These are phyloP conservation scores for Drosophila longiperda DNA, from an alignment of 2,888 invertebrate species.

Conservation along the genomic window DNA sequence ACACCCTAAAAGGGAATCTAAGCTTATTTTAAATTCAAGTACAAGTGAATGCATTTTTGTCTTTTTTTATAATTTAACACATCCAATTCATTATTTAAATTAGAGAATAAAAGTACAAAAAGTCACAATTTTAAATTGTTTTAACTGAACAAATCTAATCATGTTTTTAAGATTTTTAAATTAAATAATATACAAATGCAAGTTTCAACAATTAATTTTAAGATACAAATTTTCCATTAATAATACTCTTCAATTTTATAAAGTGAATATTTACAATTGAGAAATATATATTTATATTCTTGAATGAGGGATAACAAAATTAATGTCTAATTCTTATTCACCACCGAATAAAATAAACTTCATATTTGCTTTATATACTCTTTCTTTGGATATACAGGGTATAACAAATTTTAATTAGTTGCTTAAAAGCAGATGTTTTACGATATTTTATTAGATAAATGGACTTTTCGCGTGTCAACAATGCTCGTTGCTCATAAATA, in stretches of 20 bases:
- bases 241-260: neutral
- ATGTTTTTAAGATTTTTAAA: neutral
- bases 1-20: conserved; percentile 6
- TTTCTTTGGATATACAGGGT: conserved; percentile 7
- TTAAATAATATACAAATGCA: neutral
- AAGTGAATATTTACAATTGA: neutral
- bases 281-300: neutral
- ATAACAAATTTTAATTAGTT: conserved; percentile 23
- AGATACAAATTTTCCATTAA: neutral
- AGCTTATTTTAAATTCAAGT: neutral
- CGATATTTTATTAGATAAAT: conserved; percentile 34
- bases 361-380: neutral
- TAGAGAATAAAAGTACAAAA: neutral
- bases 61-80: neutral
- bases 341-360: neutral
- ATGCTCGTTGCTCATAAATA: conserved; percentile 29
- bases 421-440: conserved; percentile 17
- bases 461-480: conserved; percentile 62
- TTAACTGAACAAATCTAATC: neutral
- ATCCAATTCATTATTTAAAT: neutral
- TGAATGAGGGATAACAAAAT: neutral
- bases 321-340: neutral
- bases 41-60: neutral
- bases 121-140: neutral
- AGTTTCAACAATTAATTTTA: neutral